phyloP scores from a whole-genome alignment of 2,888 invertebrate genomes.

The Cremastobaeus sp. region DNA sequence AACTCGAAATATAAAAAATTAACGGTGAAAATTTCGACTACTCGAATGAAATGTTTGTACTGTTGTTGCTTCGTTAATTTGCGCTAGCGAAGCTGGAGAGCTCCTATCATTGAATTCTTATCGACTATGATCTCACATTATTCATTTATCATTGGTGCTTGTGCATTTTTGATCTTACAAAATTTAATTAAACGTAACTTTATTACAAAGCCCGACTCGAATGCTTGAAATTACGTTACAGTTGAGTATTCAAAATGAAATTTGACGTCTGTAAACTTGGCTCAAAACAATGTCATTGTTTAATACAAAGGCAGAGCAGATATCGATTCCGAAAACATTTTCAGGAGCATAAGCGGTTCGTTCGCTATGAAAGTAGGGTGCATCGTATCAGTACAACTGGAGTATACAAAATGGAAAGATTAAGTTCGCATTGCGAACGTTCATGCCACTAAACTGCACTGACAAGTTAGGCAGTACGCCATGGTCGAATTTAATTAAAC shows the following conservation, averaged over 20 bases:
- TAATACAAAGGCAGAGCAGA: slow-evolving; percentile 6
- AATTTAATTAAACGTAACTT: too few relatives aligned
- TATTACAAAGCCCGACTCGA: too few relatives aligned
- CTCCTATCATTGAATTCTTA: too few relatives aligned
- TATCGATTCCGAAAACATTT: slow-evolving; percentile 19
- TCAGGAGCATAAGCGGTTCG: not conserved
- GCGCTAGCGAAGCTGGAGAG: too few relatives aligned
- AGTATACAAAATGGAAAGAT: slow-evolving; percentile 48
- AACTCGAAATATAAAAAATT: too few relatives aligned
- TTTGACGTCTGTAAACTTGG: not conserved
- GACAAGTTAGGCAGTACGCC: slow-evolving; percentile 45
- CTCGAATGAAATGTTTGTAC: too few relatives aligned
- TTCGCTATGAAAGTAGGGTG: not conserved
- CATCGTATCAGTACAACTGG: slow-evolving; percentile 15
- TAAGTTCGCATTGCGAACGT: slow-evolving; percentile 37
- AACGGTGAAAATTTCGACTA: too few relatives aligned
- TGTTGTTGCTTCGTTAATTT: too few relatives aligned
- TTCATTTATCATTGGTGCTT: too few relatives aligned
- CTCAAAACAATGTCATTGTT: slow-evolving; percentile 8
- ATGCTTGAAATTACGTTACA: not conserved
- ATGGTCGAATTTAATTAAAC: slow-evolving; percentile 55
- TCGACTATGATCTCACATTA: too few relatives aligned
- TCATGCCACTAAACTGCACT: slow-evolving; percentile 46
- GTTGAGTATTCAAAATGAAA: too few relatives aligned
- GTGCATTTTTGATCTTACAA: too few relatives aligned